phyloP scores from a whole-genome alignment of 2,888 invertebrate species.

The Globia sparganii region DNA sequence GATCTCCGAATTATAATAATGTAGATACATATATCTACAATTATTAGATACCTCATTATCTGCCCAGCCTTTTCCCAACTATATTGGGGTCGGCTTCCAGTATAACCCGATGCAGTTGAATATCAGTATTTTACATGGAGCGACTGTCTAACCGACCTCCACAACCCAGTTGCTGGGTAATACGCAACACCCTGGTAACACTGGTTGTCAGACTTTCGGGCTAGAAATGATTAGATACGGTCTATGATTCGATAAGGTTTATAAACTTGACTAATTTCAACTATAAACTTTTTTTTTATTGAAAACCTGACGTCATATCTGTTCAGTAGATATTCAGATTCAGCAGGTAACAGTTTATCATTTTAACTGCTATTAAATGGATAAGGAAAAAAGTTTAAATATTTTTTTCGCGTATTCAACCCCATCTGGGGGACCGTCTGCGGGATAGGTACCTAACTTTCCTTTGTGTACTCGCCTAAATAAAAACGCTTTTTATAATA shows the following conservation, averaged over 20 bases:
- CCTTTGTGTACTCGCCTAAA: conserved; percentile 18
- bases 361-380: conserved; percentile 11
- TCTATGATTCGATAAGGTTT: not conserved
- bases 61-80: no score
- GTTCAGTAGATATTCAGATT: conserved; percentile 8
- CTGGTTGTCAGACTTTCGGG: no score
- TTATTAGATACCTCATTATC: no score
- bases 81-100: no score
- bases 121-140: no score
- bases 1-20: not conserved
- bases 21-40: not conserved
- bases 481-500: conserved; percentile 15
- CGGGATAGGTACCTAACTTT: not conserved
- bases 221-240: not conserved
- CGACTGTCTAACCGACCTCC: no score
- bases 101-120: no score
- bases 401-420: conserved; percentile 37
- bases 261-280: not conserved
- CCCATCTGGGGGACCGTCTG: conserved; percentile 13
- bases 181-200: no score
- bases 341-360: conserved; percentile 37
- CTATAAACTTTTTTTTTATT: conserved; percentile 1
- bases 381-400: conserved; percentile 46
- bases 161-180: no score
- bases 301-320: conserved; percentile 1